phyloP scores from a whole-genome alignment of 2,113 vertebrate species.

The Bubo blakistoni region DNA sequence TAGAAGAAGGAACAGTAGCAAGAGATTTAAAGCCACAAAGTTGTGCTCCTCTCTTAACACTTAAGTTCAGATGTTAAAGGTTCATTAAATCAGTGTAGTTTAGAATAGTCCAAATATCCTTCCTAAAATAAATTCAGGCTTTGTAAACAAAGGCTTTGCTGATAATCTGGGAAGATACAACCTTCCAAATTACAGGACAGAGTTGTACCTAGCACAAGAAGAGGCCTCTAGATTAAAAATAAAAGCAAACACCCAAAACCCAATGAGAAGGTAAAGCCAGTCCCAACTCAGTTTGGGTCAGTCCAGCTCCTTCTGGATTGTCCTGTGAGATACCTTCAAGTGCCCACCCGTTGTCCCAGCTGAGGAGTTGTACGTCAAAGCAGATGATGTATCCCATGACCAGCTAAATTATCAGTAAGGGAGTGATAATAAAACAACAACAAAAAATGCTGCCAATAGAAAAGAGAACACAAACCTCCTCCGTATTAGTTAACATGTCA shows the following conservation, averaged over 20 bases:
- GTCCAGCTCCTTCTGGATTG: neutral
- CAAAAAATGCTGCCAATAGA: neutral
- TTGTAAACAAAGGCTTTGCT: neutral
- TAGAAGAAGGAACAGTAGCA: neutral
- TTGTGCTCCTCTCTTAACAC: neutral
- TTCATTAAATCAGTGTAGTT: neutral
- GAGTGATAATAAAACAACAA: neutral
- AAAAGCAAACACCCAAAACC: neutral
- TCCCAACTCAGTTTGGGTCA: neutral
- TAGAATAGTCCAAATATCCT: neutral
- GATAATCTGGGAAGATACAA: neutral
- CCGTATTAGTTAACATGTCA: neutral
- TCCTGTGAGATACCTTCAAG: neutral
- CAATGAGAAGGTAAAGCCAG: neutral
- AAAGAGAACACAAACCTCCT: neutral
- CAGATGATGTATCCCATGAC: neutral
- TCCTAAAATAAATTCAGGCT: neutral
- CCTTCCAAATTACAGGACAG: neutral
- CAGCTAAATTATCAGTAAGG: neutral
- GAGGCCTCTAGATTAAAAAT: neutral
- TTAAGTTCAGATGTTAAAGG: neutral
- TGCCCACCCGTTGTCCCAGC: neutral
- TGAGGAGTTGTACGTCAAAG: rapidly evolving
- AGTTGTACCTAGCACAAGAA: neutral
- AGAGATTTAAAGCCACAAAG: neutral